Base-by-base conservation (phyloP, 2,888 invertebrate species). In the Erebia palarica region DNA sequence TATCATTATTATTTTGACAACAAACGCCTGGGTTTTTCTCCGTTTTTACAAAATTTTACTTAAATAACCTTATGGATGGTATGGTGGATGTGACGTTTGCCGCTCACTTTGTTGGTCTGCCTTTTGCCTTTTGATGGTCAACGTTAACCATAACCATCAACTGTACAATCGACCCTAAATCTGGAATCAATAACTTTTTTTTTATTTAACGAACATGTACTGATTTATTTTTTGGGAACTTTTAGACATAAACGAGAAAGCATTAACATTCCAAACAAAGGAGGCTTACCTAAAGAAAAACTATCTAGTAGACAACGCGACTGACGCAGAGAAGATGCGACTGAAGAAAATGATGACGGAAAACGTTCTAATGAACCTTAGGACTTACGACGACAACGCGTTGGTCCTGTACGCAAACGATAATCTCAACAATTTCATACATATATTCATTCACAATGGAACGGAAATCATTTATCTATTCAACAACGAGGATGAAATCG, bases 341-440 rank as follows among this genome's bases (percentile, higher is more conserved):
- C 90, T 97, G 16, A 96, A 95, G 86, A 95, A 95, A 78, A 96
- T 98, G 87, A 95, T 98, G 80, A 94, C 94, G 13, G 95, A 97
- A 84, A 96, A 96, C 79, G 95, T 98, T 70, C 93, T 98, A n/a
- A 95, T 98, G 84, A 98, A 98, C 88, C 93, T 99, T 73, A 94
- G 98, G 78, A 98, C 98, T 0, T 97, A 97, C 83, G 97, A 97
- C 80, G 94, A 95, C 55, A 95, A 96, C 77, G 96, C 97, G 0
- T 88, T 98, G 78, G 96, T 98, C 18, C 91, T 98, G 9, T 98
- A 98, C 83, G 97, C 98, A 49, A 97, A 98, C 83, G 98, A 99
- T 86, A 96, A 98, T 86, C 93, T 97, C 72, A 98, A 98, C 84
- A 99, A 99, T 87, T 98, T 98, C 86, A 96, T 98, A 66, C 98